Base-by-base conservation (phyloP, 2,113 vertebrate species). In the Blennius ocellaris region DNA sequence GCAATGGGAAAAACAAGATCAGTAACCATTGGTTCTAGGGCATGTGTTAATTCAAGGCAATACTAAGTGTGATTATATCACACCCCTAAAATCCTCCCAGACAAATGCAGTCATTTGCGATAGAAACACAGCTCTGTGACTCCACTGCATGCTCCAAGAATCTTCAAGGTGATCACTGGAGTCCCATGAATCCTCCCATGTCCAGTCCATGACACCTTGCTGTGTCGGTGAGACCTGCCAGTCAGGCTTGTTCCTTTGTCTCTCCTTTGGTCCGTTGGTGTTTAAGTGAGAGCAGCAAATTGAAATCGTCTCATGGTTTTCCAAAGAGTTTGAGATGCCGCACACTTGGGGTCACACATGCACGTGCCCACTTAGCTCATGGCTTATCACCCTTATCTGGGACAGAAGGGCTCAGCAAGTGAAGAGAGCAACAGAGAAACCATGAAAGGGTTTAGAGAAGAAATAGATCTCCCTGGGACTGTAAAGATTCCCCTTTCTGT, bases 381-480 rank as follows among this genome's bases (percentile, higher is more conserved):
- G 72, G 84, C 76, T 73, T 81, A 87, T 87, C 67, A 37, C 14
- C 61, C 55, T 69, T 64, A 82, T 83, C 84, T 83, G 14, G 61
- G 51, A 73, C 59, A 48, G 71, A 81, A 14, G 14, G 60, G 53
- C 68, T 65, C 63, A 78, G 81, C 60, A 2, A 2, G 77, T 84
- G 69, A 78, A 56, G 69, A 84, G 86, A 82, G 62, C 79, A 87
- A 75, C 67, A 72, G 72, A 79, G 17, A 52, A 76, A 53, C 55
- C 76, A 63, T 65, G 64, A 84, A 77, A 83, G 69, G 62, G 48
- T 81, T 87, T 88, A 73, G 75, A 86, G 73, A 76, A 81, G 72
- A 76, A 76, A 73, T 78, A 85, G 85, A 87, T 88, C 81, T 88
- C 81, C 38, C 70, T 44, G 59, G 59, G 67, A 77, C 67, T 30